phyloP scores from a whole-genome alignment of 1,140 invertebrate genomes.

The Hyles euphorbiae region DNA sequence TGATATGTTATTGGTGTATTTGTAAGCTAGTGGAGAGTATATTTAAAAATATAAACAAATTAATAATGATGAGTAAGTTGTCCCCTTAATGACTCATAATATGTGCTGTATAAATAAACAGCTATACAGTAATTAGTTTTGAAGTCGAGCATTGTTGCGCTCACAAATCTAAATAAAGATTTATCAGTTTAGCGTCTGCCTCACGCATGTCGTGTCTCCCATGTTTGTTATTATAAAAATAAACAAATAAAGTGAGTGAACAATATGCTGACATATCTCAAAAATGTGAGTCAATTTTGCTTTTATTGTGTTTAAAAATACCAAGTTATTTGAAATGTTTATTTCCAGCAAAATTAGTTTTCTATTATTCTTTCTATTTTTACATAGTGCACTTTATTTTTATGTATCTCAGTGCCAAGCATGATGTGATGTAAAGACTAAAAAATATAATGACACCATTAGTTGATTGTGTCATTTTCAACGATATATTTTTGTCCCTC shows the following conservation, averaged over 20 bases:
- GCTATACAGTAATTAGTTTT: conserved; percentile 21
- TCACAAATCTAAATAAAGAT: conserved; percentile 27
- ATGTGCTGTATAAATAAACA: conserved; percentile 17
- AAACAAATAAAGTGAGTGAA: conserved; percentile 10
- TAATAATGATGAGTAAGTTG: neutral
- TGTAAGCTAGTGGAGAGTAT: neutral
- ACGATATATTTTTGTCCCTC: conserved; percentile 27
- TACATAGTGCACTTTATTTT: no score
- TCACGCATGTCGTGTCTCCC: conserved; percentile 17
- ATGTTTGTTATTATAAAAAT: neutral
- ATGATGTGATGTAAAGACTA: neutral
- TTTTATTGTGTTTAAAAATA: conserved; percentile 5
- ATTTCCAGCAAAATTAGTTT: neutral
- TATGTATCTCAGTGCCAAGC: no score
- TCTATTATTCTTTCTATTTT: no score
- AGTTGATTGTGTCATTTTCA: conserved; percentile 22
- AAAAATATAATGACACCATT: neutral
- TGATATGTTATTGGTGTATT: no score
- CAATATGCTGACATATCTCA: conserved; percentile 33
- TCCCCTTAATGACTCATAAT: conserved; percentile 18
- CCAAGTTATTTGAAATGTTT: neutral
- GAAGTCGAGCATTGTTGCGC: conserved; percentile 10
- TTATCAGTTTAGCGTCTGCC: conserved; percentile 24
- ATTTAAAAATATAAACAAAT: neutral
- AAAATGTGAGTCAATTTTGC: conserved; percentile 31